phyloP scores from a whole-genome alignment of 2,797 vertebrate genomes.

The Antrozous pallidus region DNA sequence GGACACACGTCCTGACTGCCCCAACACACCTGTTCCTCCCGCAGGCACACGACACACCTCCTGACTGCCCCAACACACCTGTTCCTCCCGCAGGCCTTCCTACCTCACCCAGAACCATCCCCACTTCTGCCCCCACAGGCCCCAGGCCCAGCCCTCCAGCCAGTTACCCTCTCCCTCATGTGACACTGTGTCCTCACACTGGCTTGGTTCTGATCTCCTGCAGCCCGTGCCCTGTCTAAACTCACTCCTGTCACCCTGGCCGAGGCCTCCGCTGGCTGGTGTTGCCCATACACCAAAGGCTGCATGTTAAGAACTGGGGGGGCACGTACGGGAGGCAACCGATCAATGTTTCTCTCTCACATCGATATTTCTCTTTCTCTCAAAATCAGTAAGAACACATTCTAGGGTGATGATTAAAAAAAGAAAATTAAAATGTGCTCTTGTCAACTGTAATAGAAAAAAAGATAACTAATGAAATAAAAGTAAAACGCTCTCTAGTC shows the following conservation, averaged over 20 bases:
- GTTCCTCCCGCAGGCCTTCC: background rate
- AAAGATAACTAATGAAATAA: background rate
- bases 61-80: background rate
- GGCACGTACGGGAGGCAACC: background rate
- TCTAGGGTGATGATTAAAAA: background rate
- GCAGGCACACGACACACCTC: too few species aligned
- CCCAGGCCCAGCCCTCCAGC: background rate
- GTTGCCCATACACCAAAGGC: background rate
- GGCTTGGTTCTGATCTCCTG: background rate
- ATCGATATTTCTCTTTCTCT: background rate
- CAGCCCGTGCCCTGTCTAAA: background rate
- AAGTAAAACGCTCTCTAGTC: background rate
- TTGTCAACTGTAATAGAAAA: background rate
- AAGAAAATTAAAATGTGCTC: background rate
- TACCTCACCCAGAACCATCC: background rate
- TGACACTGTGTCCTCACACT: background rate
- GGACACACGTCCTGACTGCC: background rate
- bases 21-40: too few species aligned
- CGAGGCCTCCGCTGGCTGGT: too few species aligned
- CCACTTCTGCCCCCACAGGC: background rate
- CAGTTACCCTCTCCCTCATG: background rate
- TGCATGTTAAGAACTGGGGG: too few species aligned
- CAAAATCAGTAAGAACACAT: background rate
- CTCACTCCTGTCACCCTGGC: background rate
- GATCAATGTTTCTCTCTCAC: background rate